Conservation (phyloP, 1,140 invertebrate species). For the Mylabris phalerata region DNA sequence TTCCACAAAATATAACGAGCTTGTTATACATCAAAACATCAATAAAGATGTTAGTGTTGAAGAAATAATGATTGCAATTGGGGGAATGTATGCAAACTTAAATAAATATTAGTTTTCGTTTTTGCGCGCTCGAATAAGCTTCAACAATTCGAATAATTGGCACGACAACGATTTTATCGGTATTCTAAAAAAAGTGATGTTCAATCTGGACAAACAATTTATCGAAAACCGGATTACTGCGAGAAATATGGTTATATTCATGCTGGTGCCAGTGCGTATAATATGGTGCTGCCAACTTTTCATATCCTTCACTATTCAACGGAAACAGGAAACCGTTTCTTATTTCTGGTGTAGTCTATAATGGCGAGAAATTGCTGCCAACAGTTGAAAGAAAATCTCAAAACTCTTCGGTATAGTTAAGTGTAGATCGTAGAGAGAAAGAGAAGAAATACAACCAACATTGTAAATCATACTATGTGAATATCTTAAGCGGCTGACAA, state of each 20-base stretch:
- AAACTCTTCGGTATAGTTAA: too few species aligned
- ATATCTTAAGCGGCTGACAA: conserved; percentile 16
- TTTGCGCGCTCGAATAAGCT: too few species aligned
- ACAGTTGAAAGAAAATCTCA: conserved; percentile 8
- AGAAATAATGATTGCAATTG: too few species aligned
- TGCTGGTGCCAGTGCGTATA: conserved; percentile 21
- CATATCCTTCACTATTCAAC: conserved; percentile 1
- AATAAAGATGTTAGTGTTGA: too few species aligned
- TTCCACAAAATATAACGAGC: too few species aligned
- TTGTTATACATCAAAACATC: too few species aligned
- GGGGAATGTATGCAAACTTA: too few species aligned
- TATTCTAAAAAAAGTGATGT: not conserved
- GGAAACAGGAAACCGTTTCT: conserved; percentile 21
- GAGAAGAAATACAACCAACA: too few species aligned
- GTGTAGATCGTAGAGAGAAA: not conserved
- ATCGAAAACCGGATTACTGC: conserved; percentile 17
- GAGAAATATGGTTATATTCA: conserved; percentile 22
- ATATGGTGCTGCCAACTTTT: conserved; percentile 15
- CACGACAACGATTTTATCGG: too few species aligned
- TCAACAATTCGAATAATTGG: too few species aligned
- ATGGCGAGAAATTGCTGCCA: conserved; percentile 19
- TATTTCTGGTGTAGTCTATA: conserved; percentile 17
- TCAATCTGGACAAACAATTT: conserved; percentile 16
- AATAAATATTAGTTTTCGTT: too few species aligned
- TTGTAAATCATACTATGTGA: conserved; percentile 15